Evolutionary conservation across 2,797 vertebrate genomes (phyloP), one percentile per base, ranked within the genome.

Genomic region (Myripristis murdjan): DNA sequence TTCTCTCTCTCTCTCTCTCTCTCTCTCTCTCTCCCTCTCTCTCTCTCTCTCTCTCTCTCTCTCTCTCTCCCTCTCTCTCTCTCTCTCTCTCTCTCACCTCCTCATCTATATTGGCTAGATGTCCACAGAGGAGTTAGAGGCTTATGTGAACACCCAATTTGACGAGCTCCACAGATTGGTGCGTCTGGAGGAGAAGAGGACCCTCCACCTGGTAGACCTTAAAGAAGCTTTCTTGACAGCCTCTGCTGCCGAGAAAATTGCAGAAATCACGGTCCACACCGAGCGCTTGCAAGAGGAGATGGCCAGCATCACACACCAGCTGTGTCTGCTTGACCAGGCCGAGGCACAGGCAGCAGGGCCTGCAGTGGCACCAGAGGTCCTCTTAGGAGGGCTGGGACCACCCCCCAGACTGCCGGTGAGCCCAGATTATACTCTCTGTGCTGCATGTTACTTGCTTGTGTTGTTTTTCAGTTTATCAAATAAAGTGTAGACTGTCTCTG

Each of bases 241-340:
- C 10, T 95, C 94, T 16, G 95, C 95, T 1, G 91, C 95, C 0
- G 95, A 91, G 80, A 94, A 95, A 77, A 93, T 97, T 9, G 94
- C 95, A 0, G 95, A 96, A 83, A 96, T 97, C 74, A 85, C 67
- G 0, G 82, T 93, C 4, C 87, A 95, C 70, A 93, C 95, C 0
- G 91, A 94, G 84, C 95, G 94, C n/a, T 82, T 96, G 66, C 95
- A 96, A 81, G 95, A 96, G 53, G 96, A 96, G 81, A 96, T 97
- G 95, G 92, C 89, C 77, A 94, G 93, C 91, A 95, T 96, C 88
- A 96, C 94, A 55, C 92, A 93, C 68, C 94, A 97, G 83, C 90
- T 90, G 33, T 93, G 90, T 68, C 88, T 93, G 74, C 93, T 96
- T 82, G 95, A 92, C 74, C 90, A 95, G 60, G 90, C 93, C 1